Evolutionary conservation across 2,888 invertebrate genomes (phyloP), one percentile per base, ranked within the genome.

Genomic region (Gandaritis pyraliata): DNA sequence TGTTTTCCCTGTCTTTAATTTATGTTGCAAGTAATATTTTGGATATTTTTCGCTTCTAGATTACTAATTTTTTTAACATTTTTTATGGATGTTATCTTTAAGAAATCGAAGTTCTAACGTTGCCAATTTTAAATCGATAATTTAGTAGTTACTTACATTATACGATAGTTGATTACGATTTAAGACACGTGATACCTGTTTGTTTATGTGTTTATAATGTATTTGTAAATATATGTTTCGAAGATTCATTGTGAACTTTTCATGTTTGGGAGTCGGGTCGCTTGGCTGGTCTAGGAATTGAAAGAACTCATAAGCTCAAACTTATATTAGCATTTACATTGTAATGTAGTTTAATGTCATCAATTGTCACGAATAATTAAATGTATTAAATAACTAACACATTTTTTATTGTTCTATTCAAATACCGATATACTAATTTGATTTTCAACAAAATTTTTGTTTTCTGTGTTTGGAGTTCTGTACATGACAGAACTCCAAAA

Each of bases 221-320:
- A 82, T 78, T 76, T 79, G 74, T 79, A 75, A 74, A 75, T 75
- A 80, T 64, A 36, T 59, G 55, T 59, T 72, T 71, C 69, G 73
- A 76, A 62, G 74, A 75, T 74, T 76, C 73, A 75, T 68, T 71
- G 66, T 45, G 57, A 71, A 70, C 74, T 77, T 72, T 75, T 74
- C 73, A 75, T 75, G 77, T 76, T 74, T 74, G 41, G 10, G 61
- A 41, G 45, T 77, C 75, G 79, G 80, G 78, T 82, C 79, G 86
- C 86, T 87, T 87, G 85, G 85, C 87, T 86, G 84, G 87, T 80
- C 78, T 87, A 90, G 90, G 90, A 90, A 90, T 91, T 90, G 90
- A 90, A 83, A 86, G 80, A 89, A 88, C 82, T 80, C 81, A 82
- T 86, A 88, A 86, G 89, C 90, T 90, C 90, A 91, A 88, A 75